Conservation (phyloP, 2,797 vertebrate genomes). For the Dermochelys coriacea region DNA sequence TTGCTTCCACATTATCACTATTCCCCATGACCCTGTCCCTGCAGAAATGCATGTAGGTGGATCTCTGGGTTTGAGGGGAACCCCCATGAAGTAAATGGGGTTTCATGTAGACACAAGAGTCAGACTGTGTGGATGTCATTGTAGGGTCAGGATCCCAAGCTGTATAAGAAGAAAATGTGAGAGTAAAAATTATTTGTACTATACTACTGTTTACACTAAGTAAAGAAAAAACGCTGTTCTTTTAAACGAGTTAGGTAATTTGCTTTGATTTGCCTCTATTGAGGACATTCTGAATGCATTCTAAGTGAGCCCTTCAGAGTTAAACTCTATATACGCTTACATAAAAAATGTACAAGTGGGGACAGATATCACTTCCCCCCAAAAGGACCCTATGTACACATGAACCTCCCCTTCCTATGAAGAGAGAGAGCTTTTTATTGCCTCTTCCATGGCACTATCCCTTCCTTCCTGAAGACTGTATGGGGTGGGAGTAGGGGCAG, state of each 20-base stretch:
- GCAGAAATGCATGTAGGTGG: fast-evolving
- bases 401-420: background rate
- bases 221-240: background rate
- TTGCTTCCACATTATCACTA: fast-evolving
- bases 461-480: background rate
- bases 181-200: background rate
- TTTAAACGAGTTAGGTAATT: background rate
- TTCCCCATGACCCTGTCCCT: background rate
- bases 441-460: background rate
- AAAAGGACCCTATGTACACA: background rate
- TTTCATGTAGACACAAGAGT: background rate
- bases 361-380: background rate
- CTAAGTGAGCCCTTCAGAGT: background rate
- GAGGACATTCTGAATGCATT: background rate
- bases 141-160: background rate
- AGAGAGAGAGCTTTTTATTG: background rate
- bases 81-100: background rate
- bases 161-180: background rate
- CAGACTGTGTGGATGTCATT: background rate
- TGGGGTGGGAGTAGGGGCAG: background rate
- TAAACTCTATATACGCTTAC: background rate
- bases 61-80: background rate
- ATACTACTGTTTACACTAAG: background rate
- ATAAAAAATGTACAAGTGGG: background rate
- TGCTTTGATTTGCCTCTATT: background rate